Conservation (phyloP, 2,888 invertebrate genomes). For the Chrysolina oricalcia region DNA sequence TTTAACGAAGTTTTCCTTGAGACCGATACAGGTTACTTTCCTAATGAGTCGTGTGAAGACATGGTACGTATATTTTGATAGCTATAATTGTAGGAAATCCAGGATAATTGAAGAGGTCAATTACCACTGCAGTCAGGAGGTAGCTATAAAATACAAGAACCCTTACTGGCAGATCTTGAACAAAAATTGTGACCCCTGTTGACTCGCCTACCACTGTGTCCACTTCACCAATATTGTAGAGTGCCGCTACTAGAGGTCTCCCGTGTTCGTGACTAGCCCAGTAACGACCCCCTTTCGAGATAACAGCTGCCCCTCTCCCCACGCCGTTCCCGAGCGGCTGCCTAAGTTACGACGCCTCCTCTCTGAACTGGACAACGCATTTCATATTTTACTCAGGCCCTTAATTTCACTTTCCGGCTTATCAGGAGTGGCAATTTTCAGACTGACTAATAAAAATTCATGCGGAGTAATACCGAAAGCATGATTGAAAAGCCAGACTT, state of each 20-base stretch:
- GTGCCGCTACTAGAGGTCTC: constrained; percentile 38
- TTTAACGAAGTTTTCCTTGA: too few relatives aligned
- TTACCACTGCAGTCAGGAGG: too few relatives aligned
- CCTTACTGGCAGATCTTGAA: too few relatives aligned
- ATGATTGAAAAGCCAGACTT: constrained; percentile 30
- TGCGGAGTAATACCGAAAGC: constrained; percentile 13
- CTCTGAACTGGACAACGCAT: constrained; percentile 51
- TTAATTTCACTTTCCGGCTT: constrained; percentile 48
- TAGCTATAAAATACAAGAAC: too few relatives aligned
- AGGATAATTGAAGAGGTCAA: too few relatives aligned
- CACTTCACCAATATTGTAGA: constrained; percentile 34
- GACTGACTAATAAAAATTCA: constrained; percentile 38
- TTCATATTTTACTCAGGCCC: constrained; percentile 49
- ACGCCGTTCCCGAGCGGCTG: constrained; percentile 26
- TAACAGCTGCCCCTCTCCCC: constrained; percentile 37
- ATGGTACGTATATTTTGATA: too few relatives aligned
- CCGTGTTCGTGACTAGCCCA: constrained; percentile 48
- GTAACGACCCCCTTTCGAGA: constrained; percentile 46
- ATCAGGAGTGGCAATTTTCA: constrained; percentile 22
- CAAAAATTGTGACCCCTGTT: neutral
- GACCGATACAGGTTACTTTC: too few relatives aligned
- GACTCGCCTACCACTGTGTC: neutral
- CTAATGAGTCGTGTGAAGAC: too few relatives aligned
- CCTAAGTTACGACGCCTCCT: constrained; percentile 49
- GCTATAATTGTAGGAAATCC: too few relatives aligned